Evolutionary conservation across 2,113 vertebrate species (phyloP).

Genomic region (Lepus europaeus): DNA sequence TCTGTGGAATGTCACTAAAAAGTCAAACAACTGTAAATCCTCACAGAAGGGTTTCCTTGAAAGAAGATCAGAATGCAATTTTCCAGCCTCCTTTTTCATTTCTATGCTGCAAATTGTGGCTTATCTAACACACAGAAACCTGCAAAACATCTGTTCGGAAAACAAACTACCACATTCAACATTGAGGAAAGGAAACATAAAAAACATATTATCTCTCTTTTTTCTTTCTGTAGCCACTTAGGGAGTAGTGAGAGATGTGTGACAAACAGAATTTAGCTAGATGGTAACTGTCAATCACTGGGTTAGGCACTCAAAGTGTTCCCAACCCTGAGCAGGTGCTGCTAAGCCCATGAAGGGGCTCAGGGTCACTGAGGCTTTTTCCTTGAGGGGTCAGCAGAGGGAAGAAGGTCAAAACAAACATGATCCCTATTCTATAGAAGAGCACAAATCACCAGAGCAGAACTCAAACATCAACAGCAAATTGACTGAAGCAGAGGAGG

Average conservation of each 20-base stretch:
- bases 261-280: neutral
- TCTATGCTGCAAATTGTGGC: neutral
- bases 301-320: neutral
- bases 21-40: neutral
- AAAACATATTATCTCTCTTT: neutral
- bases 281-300: neutral
- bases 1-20: neutral
- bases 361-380: neutral
- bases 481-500: fast-evolving
- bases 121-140: neutral
- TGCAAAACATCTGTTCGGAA: conserved; percentile 41
- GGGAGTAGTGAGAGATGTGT: neutral
- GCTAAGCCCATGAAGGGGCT: neutral
- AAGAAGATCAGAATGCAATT: neutral
- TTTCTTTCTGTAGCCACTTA: neutral
- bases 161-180: neutral
- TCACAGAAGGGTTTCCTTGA: neutral
- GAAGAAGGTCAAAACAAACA: neutral
- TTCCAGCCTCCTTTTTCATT: neutral
- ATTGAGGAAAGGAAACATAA: conserved; percentile 10
- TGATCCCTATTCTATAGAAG: neutral
- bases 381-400: neutral
- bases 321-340: no score
- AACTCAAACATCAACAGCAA: neutral
- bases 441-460: fast-evolving